Evolutionary conservation across 2,888 invertebrate genomes (phyloP), one percentile per base, ranked within the genome.

Genomic region (Noctua janthina): DNA sequence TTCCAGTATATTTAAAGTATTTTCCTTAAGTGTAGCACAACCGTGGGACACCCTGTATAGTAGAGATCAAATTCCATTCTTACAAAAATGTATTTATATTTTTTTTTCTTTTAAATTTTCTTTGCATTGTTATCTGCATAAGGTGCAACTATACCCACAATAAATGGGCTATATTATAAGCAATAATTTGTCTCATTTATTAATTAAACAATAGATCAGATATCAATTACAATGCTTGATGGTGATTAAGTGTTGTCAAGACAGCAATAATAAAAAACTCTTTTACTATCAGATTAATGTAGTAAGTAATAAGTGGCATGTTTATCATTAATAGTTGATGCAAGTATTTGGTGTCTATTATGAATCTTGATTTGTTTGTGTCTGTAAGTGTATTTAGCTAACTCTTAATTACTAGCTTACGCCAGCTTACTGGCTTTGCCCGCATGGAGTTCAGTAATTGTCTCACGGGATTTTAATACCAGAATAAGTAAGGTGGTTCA

Each of bases 221-320:
- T 80, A n/a, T 62, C n/a, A 77, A 78, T 51, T 51, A 17, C 20
- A 66, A 43, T 1, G 15, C 2, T 56, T 66, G 15, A 56, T 56
- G 23, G 46, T 49, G 54, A 67, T 35, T 35, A 29, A 39, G 13
- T 46, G 54, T 67, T 46, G n/a, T 56, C 20, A n/a, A 79, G 46
- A 49, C 54, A 67, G 35, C 69, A 39, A 56, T 29, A 29, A 68
- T 17, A 68, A 68, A 68, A 29, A 11, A 39, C 2, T 39, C 39
- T 11, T 43, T 43, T 29, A 10, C 1, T 77, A 78, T 64, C 43
- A 64, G 0, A 78, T 46, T 43, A 46, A 35, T 46, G 15, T 29
- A 54, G 7, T 43, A 29, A 46, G 6, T 74, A 39, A 72, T 15
- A 17, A 29, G 17, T 7, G 11, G 43, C 0, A 0, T 68, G 15